Conservation (phyloP, 1,140 invertebrate species). For the Apis florea region DNA sequence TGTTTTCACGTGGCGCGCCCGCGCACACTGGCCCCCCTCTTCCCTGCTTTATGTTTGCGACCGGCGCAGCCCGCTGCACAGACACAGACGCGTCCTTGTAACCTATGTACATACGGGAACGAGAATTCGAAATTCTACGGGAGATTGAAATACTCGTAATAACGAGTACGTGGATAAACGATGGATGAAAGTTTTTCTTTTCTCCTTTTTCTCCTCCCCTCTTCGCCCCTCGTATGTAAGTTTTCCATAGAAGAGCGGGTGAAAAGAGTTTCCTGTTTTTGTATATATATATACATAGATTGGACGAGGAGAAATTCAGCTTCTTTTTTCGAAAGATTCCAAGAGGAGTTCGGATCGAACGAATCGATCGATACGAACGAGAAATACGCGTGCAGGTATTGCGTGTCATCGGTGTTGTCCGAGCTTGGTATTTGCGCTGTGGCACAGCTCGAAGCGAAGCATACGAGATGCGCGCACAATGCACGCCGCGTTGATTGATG, state of each 20-base stretch:
- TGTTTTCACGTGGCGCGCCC: no score
- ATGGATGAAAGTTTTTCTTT: neutral
- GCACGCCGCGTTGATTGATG: slow-evolving; percentile 13
- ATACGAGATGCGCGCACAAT: neutral
- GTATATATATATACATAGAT: neutral
- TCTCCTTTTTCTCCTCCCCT: no score
- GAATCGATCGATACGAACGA: no score
- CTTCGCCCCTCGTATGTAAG: neutral
- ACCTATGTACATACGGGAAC: neutral
- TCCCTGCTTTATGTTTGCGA: slow-evolving; percentile 1
- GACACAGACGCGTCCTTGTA: slow-evolving; percentile 3
- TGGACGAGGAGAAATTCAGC: no score
- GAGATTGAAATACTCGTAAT: slow-evolving; percentile 39
- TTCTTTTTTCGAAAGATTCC: no score
- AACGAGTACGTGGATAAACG: slow-evolving; percentile 15
- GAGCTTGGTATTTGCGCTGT: slow-evolving; percentile 45
- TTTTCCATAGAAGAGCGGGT: neutral
- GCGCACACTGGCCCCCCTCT: neutral
- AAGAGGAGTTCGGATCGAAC: no score
- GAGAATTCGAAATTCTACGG: slow-evolving; percentile 27
- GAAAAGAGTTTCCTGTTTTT: neutral
- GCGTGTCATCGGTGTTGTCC: slow-evolving; percentile 18
- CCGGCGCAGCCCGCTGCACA: neutral
- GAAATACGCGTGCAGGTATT: no score
- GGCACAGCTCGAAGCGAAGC: slow-evolving; percentile 20